phyloP scores from a whole-genome alignment of 2,797 vertebrate genomes.

The Brotula barbata region DNA sequence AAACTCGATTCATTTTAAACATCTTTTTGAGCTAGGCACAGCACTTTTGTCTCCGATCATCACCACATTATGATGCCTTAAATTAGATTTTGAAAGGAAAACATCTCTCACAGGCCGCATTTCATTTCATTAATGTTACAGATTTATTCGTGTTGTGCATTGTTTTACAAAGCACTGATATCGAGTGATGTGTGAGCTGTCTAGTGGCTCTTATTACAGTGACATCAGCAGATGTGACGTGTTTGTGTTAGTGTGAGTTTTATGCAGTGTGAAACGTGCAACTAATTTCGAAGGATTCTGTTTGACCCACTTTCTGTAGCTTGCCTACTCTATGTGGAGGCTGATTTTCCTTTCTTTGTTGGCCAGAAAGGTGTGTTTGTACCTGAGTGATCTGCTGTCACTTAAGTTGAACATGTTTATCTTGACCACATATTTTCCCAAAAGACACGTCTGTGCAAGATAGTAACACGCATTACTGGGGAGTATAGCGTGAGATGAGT shows the following conservation, averaged over 20 bases:
- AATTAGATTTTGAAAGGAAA: background rate
- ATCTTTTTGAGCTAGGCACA: background rate
- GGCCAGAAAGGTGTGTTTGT: too few species aligned
- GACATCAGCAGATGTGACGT: slow-evolving; percentile 1
- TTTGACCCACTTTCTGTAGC: too few species aligned
- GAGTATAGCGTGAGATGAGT: too few species aligned
- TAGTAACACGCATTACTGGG: too few species aligned
- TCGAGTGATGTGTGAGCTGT: background rate
- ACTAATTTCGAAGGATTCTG: too few species aligned
- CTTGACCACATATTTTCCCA: too few species aligned
- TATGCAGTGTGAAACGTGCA: background rate
- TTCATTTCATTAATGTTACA: slow-evolving; percentile 6
- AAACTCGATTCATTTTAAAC: background rate
- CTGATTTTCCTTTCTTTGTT: too few species aligned
- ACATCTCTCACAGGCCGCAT: background rate
- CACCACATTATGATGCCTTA: background rate
- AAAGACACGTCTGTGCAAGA: too few species aligned
- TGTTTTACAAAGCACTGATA: background rate
- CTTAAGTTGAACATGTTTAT: too few species aligned
- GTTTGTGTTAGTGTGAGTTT: too few species aligned
- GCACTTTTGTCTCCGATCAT: background rate
- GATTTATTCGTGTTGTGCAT: background rate
- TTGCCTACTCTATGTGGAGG: too few species aligned
- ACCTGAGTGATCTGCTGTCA: too few species aligned
- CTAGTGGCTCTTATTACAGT: slow-evolving; percentile 12